Evolutionary conservation across 2,888 invertebrate species (phyloP), one percentile per base, ranked within the genome.

Genomic region (Zaprionus lineosus): DNA sequence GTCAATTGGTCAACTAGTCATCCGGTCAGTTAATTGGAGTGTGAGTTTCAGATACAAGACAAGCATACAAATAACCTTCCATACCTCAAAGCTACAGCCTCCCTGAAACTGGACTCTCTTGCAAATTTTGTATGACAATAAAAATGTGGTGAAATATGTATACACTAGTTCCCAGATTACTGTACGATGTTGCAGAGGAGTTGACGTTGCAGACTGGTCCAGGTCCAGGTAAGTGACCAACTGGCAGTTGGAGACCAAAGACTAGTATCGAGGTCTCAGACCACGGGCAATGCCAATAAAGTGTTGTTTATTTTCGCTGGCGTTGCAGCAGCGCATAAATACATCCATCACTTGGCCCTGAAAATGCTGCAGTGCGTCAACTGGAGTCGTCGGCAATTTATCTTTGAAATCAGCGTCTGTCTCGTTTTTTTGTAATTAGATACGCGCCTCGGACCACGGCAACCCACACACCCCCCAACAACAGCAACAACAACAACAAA

Each of bases 341-440:
- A 74, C 78, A 78, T 78, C 72, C 78, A 78, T 78, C 78, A 78
- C 58, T 50, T 39, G 60, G 67, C 43, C 59, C 46, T 50, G 44
- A 9, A 51, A 39, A 63, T 51, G 66, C 70, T 60, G 67, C 60
- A 51, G 41, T 67, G 64, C 50, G 37, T 51, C 67, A 44, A 29
- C 29, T 40, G 12, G 39, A 39, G 26, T 39, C 59, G 85, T 70
- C 79, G 79, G 79, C 79, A 84, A 85, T 81, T 85, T 81, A 81
- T 81, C 79, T 81, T 81, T 81, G 79, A 81, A 81, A 81, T 81
- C 86, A 81, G 82, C 84, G 77, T 69, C 77, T 81, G 81, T 69
- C 81, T 84, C 60, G 55, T 66, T 83, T 60, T 73, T 74, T 81
- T 84, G 84, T 77, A 77, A 77, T 77, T 84, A 77, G 76, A 77